Evolutionary conservation across 2,797 vertebrate species (phyloP), one percentile per base, ranked within the genome.

Genomic region (Sebastes oblongus): DNA sequence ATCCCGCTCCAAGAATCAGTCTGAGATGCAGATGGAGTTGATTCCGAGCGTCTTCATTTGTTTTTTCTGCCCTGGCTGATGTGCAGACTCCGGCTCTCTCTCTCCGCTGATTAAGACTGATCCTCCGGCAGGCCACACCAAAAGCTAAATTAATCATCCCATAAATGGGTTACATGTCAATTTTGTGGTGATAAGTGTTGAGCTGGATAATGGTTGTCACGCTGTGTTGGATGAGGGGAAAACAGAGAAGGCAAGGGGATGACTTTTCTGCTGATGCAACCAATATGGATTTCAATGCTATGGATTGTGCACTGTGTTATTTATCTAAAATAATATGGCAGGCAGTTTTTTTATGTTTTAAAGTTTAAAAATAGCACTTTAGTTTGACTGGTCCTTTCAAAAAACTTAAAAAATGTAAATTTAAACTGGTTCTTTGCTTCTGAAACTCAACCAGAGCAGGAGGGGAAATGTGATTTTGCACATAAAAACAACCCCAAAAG

Each of bases 81-180:
- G 78, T 83, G 83, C 79, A 83, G 78, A 80, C 80, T 71, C 56
- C 3, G 32, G 52, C 61, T 29, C 66, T 78, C 73, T 68, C 82
- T 73, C 75, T 58, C 82, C n/a, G 66, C 81, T 92, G 91, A 93
- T 93, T 87, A 93, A 93, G 92, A 94, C 90, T 61, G 81, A 93
- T 94, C 90, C 83, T 92, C 78, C 30, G 13, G 75, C 78, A 78
- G 89, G 79, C 85, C 81, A 84, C 77, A 86, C 86, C 81, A 87
- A 84, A 86, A 86, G 88, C 81, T 87, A 88, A 92, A 94, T 94
- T 79, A 92, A 93, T 95, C 88, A 92, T 93, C 86, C 90, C 80
- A 88, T 81, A 88, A 92, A 94, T 91, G 83, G 88, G 90, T 88
- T 93, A 87, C 77, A 54, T 89, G 91, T 93, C 94, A 92, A 88